Conservation (phyloP, 2,888 invertebrate genomes). For the Marronus borbonicus region DNA sequence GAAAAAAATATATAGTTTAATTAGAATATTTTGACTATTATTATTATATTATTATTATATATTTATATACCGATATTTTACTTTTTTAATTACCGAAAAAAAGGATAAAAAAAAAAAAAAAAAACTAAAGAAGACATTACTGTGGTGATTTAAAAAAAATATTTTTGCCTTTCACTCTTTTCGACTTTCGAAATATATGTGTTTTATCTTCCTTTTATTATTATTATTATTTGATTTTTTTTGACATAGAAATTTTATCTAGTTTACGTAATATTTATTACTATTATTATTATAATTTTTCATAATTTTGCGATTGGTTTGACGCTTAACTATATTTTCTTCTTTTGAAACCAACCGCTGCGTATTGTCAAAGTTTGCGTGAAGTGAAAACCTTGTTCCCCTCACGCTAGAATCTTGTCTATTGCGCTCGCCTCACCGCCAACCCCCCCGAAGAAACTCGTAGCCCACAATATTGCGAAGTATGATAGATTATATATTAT, state of each 20-base stretch:
- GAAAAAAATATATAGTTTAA: slow-evolving; percentile 65
- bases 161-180: slow-evolving; percentile 58
- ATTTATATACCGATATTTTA: slow-evolving; percentile 71
- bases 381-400: slow-evolving; percentile 52
- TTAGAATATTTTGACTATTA: slow-evolving; percentile 69
- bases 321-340: slow-evolving; percentile 35
- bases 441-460: not conserved
- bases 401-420: too few species aligned
- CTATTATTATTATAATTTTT: slow-evolving; percentile 36
- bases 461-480: slow-evolving; percentile 50
- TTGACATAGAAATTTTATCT: slow-evolving; percentile 67
- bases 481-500: not conserved
- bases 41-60: slow-evolving; percentile 57
- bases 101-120: slow-evolving; percentile 45
- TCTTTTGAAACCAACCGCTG: slow-evolving; percentile 18
- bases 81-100: slow-evolving; percentile 59
- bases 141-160: slow-evolving; percentile 64
- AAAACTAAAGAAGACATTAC: slow-evolving; percentile 10
- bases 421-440: slow-evolving; percentile 7
- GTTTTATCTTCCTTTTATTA: slow-evolving; percentile 60
- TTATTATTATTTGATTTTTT: slow-evolving; percentile 36
- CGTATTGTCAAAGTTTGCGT: slow-evolving; percentile 57
- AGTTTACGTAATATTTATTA: slow-evolving; percentile 47
- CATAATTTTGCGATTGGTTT: slow-evolving; percentile 21
- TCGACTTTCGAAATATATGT: slow-evolving; percentile 51